Evolutionary conservation across 2,113 vertebrate species (phyloP).

Genomic region (Aleadryas rufinucha): DNA sequence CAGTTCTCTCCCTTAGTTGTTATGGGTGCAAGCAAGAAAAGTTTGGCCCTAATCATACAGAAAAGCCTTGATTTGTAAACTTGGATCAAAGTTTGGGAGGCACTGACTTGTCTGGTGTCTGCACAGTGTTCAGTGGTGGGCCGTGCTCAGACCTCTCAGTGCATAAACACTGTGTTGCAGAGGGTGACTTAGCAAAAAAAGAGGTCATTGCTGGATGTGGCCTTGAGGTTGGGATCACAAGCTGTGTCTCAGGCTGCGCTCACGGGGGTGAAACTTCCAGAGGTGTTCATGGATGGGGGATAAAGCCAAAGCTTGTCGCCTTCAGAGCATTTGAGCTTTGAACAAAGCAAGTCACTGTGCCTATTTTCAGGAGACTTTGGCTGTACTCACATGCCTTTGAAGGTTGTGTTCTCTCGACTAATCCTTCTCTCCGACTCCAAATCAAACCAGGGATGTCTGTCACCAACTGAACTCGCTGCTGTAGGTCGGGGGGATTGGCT

Average conservation of each 20-base stretch:
- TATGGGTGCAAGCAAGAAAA: not conserved
- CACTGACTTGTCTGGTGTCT: not conserved
- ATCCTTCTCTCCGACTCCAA: not conserved
- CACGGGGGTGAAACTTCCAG: not conserved
- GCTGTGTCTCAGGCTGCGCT: not conserved
- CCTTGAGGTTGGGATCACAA: not conserved
- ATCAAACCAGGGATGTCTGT: not conserved
- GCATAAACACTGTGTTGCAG: fast-evolving
- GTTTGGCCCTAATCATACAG: not conserved
- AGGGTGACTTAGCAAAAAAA: not conserved
- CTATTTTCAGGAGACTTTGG: not conserved
- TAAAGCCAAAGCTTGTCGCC: not conserved
- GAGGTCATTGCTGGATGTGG: not conserved
- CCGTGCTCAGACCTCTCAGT: not conserved
- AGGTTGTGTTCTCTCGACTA: not conserved
- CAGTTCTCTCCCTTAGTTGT: not conserved
- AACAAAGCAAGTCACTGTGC: not conserved
- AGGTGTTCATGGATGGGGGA: not conserved
- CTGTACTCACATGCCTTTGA: not conserved
- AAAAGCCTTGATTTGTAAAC: not conserved
- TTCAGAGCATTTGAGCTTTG: not conserved
- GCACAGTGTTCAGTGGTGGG: not conserved
- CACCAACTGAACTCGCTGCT: fast-evolving
- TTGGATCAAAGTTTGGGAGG: not conserved
- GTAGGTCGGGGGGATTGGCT: fast-evolving